Percentiles rank a stretch among this genome's conserved stretches.
Evolutionary conservation across 2,888 invertebrate genomes (phyloP).

Genomic region (Cheilosia vulpina): DNA sequence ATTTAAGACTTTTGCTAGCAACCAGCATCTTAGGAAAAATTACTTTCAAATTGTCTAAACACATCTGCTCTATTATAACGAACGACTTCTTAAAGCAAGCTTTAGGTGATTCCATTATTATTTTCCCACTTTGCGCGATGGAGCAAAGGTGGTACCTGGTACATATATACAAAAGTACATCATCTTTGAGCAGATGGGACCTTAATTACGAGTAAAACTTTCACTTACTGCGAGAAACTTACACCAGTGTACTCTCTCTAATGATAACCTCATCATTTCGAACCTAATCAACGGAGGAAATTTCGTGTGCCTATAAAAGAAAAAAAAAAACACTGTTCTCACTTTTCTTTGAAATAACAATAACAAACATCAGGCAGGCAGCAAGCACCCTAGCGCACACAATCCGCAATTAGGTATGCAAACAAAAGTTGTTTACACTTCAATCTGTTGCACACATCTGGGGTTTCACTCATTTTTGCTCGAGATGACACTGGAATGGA

Average conservation of each 20-base stretch:
- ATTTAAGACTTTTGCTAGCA: no score
- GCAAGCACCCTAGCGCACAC: constrained; percentile 20
- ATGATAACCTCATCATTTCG: constrained; percentile 33
- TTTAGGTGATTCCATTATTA: neutral
- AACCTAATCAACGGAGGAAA: constrained; percentile 33
- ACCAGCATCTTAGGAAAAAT: no score
- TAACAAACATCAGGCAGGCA: neutral
- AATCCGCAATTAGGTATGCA: constrained; percentile 49
- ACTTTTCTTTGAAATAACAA: constrained; percentile 13
- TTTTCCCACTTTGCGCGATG: neutral
- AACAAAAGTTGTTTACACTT: constrained; percentile 57
- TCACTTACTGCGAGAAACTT: constrained; percentile 42
- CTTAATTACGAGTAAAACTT: constrained; percentile 46
- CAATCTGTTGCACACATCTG: constrained; percentile 32
- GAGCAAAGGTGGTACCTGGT: neutral
- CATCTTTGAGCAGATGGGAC: neutral
- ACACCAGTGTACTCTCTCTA: constrained; percentile 32
- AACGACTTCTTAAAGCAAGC: no score
- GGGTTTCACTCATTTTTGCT: constrained; percentile 38
- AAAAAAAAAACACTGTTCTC: constrained; percentile 36
- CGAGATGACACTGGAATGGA: neutral
- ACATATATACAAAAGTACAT: neutral
- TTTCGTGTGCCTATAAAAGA: neutral
- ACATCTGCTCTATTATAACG: no score
- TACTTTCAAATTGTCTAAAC: no score